Evolutionary conservation across 2,888 invertebrate genomes (phyloP).

Genomic region (Drosophila rubida): DNA sequence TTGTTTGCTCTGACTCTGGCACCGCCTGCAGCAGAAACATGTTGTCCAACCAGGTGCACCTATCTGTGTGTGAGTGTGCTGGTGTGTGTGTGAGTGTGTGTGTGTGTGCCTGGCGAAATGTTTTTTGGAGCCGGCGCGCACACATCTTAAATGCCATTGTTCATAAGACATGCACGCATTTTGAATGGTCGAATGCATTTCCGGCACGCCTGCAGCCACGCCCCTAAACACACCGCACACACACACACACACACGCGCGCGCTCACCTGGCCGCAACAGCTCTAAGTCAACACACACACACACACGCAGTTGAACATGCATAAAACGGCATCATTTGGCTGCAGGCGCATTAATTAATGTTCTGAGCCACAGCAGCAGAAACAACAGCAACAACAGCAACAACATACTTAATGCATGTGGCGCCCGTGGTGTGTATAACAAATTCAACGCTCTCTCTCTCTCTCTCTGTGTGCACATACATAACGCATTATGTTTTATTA

Average conservation of each 20-base stretch:
- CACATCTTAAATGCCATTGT: slow-evolving; percentile 70
- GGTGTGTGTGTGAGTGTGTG: slow-evolving; percentile 16
- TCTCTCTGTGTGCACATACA: neutral
- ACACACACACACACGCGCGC: slow-evolving; percentile 11
- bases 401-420: slow-evolving; percentile 41
- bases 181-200: slow-evolving; percentile 70
- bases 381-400: slow-evolving; percentile 41
- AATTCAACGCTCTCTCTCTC: slow-evolving; percentile 9
- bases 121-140: slow-evolving; percentile 52
- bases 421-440: slow-evolving; percentile 35
- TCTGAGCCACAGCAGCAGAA: slow-evolving; percentile 56
- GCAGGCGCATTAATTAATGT: slow-evolving; percentile 78
- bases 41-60: slow-evolving; percentile 49
- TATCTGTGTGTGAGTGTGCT: slow-evolving; percentile 19
- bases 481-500: slow-evolving; percentile 19
- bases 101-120: slow-evolving; percentile 45
- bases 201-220: slow-evolving; percentile 63
- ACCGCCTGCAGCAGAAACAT: slow-evolving; percentile 68
- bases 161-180: slow-evolving; percentile 78
- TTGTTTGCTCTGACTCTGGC: slow-evolving; percentile 66
- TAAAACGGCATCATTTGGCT: slow-evolving; percentile 74
- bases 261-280: slow-evolving; percentile 4
- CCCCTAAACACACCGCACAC: slow-evolving; percentile 29
- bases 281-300: slow-evolving; percentile 24
- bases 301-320: slow-evolving; percentile 30